Percentiles rank a stretch among this genome's conserved stretches.
phyloP scores from a whole-genome alignment of 2,113 vertebrate genomes.

The Callipepla californica region DNA sequence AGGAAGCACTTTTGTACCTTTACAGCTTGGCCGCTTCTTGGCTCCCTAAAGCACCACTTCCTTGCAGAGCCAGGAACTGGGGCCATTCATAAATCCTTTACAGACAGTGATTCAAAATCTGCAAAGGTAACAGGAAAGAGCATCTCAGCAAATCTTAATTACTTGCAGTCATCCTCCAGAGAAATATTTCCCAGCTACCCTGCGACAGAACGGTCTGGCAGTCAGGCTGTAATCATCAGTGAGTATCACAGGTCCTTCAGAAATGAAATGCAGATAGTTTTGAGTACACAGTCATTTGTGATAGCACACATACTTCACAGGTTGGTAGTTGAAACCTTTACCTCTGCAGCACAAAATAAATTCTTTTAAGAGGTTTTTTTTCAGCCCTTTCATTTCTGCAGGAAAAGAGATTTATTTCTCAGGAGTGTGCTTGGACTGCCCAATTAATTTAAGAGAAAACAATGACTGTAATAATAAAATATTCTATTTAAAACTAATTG shows the following conservation, averaged over 20 bases:
- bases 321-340: background rate
- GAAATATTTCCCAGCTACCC: background rate
- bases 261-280: conserved; percentile 2
- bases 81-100: background rate
- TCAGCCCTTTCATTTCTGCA: background rate
- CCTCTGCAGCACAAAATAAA: background rate
- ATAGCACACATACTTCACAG: background rate
- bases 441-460: conserved; percentile 66
- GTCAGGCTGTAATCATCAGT: background rate
- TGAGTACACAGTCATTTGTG: background rate
- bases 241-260: background rate
- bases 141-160: background rate
- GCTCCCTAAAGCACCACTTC: background rate
- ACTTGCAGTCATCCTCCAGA: background rate
- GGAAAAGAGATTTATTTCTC: conserved; percentile 16
- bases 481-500: background rate
- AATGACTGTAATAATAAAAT: conserved; percentile 61
- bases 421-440: background rate
- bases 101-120: background rate
- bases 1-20: background rate
- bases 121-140: background rate
- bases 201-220: background rate
- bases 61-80: background rate
- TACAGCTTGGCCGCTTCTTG: background rate
- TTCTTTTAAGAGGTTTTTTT: background rate